Evolutionary conservation across 2,888 invertebrate genomes (phyloP), one percentile per base, ranked within the genome.

Genomic region (Phengaris arion): DNA sequence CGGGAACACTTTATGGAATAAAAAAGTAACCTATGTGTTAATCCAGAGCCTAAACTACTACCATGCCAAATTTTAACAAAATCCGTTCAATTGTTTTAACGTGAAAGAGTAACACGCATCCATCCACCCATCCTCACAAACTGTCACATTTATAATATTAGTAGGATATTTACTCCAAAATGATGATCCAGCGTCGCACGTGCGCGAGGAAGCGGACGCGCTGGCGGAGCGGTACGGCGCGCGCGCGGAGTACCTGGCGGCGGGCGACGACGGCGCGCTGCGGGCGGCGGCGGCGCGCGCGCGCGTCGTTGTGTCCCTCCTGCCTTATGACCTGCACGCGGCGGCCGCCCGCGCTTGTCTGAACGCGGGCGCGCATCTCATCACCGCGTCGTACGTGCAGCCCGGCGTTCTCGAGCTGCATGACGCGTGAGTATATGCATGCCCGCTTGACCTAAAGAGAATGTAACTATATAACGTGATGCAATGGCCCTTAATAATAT

Each of bases 351-450:
- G 96, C 82, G 95, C 96, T 22, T 99, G 99, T 86, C 97, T 99
- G 74, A 94, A 95, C n/a, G 95, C 96, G 78, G 95, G 96, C 78
- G 97, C 96, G 0, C 98, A 99, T 87, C 96, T 99, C 96, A 98
- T 99, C 22, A 99, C 99, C 0, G 99, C 99, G 0, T 99, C 98
- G 78, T 99, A 99, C 84, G 95, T 98, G 76, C 96, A 97, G 12
- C 96, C 98, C 1, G 96, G 97, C 83, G 97, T 99, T 82, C 95
- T 95, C 82, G 95, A 95, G 0, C 89, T 99, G 10, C 96, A 99
- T 83, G 93, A 97, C 64, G 94, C 94, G 97, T 97, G 84, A 94
- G 95, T 88, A 68, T 15, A 12, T 3, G 22, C 59, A 22, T 54
- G 9, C 6, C 48, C 8, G 6, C 35, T 35, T 2, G 35, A 0